A percentile compares a stretch with the other conserved stretches of the same genome.
Evolutionary conservation across 2,888 invertebrate species (phyloP).

Genomic region (Macaria liturata): DNA sequence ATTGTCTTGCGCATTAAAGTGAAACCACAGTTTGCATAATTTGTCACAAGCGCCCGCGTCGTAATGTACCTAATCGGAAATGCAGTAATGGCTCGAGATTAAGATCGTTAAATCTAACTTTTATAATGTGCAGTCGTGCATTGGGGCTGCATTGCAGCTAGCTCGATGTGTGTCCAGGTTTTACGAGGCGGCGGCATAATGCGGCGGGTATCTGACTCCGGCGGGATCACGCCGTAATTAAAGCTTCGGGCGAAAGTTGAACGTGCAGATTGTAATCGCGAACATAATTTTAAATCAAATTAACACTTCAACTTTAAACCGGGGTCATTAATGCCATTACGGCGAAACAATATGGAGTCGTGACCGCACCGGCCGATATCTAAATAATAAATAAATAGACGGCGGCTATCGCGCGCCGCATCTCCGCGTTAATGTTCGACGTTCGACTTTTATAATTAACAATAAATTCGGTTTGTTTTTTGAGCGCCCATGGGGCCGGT

Average conservation of each 20-base stretch:
- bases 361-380: constrained; percentile 78
- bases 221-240: constrained; percentile 73
- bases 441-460: constrained; percentile 82
- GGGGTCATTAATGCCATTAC: constrained; percentile 81
- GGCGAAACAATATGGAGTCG: constrained; percentile 80
- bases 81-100: constrained; percentile 52
- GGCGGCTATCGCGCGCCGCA: constrained; percentile 71
- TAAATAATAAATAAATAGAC: constrained; percentile 83
- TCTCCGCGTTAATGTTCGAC: constrained; percentile 77
- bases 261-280: constrained; percentile 76
- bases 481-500: constrained; percentile 60
- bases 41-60: constrained; percentile 50
- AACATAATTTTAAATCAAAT: constrained; percentile 82
- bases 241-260: constrained; percentile 77
- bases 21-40: constrained; percentile 45
- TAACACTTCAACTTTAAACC: constrained; percentile 83
- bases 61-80: constrained; percentile 41
- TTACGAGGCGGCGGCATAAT: constrained; percentile 54
- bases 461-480: constrained; percentile 81
- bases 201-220: constrained; percentile 46
- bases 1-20: constrained; percentile 31
- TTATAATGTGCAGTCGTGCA: constrained; percentile 58
- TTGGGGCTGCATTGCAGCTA: constrained; percentile 58
- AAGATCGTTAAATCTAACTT: constrained; percentile 57
- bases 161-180: constrained; percentile 47